Conservation (phyloP, 1,140 invertebrate genomes). For the Brachionus sp. region DNA sequence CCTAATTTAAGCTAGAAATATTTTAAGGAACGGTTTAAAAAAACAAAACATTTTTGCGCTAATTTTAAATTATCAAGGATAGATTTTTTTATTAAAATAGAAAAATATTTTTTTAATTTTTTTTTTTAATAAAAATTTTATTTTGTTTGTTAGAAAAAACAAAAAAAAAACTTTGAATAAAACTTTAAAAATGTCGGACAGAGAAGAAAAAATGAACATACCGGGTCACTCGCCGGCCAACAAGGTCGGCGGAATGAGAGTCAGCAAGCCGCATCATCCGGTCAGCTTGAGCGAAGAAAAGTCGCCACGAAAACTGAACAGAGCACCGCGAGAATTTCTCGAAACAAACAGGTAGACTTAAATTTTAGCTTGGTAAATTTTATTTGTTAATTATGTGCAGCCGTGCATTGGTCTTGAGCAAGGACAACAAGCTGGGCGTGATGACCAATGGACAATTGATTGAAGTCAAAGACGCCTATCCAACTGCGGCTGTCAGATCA, state of each 20-base stretch:
- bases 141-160: too few species aligned
- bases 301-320: background rate
- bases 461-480: background rate
- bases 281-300: background rate
- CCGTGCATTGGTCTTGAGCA: background rate
- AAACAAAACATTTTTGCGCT: background rate
- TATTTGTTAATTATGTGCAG: too few species aligned
- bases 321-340: background rate
- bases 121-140: too few species aligned
- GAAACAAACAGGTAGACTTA: background rate
- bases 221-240: background rate
- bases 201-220: background rate
- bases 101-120: background rate
- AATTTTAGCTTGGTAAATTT: too few species aligned
- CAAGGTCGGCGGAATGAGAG: background rate
- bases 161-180: background rate
- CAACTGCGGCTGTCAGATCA: background rate
- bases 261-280: background rate
- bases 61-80: background rate
- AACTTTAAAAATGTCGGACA: background rate
- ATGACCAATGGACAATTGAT: background rate
- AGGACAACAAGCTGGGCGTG: background rate
- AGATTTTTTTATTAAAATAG: background rate
- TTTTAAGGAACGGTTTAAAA: background rate
- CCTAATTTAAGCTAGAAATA: background rate